These are phyloP conservation scores for Mycalesis mineus DNA, from an alignment of 2,888 invertebrate species.

Conservation along the genomic window DNA sequence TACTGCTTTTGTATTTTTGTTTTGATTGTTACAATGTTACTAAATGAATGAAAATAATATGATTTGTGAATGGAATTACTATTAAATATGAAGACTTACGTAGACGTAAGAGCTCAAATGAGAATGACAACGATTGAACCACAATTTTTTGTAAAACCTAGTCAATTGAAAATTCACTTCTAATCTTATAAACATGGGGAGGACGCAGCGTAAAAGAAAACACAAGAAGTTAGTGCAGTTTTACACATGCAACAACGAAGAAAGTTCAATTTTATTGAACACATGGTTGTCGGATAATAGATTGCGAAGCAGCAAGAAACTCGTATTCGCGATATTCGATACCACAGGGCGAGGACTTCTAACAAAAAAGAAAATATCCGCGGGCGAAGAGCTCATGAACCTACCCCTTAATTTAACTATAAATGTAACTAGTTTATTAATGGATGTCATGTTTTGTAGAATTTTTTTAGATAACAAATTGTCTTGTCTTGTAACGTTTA, in stretches of 20 bases:
- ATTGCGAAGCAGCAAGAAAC: constrained; percentile 76
- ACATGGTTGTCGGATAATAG: constrained; percentile 75
- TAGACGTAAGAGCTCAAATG: background rate
- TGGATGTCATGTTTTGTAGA: constrained; percentile 73
- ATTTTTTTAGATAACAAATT: constrained; percentile 58
- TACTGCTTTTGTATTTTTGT: no score
- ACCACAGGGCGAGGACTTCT: constrained; percentile 86
- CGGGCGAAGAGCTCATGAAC: constrained; percentile 79
- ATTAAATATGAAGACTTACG: background rate
- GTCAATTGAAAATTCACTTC: constrained; percentile 8
- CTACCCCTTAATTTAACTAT: constrained; percentile 80
- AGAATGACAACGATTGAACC: background rate
- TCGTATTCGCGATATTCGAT: constrained; percentile 79
- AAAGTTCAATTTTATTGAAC: constrained; percentile 67
- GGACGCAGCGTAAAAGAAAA: constrained; percentile 66
- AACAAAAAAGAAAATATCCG: constrained; percentile 74
- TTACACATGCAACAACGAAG: constrained; percentile 50
- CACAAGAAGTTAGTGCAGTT: constrained; percentile 50
- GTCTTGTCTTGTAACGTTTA: constrained; percentile 63
- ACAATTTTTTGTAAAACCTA: background rate
- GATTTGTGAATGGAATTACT: background rate
- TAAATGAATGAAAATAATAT: no score
- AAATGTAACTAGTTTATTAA: constrained; percentile 76
- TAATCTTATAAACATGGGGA: constrained; percentile 59
- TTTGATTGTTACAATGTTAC: no score